phyloP scores from a whole-genome alignment of 2,888 invertebrate species.

The Epistrophella euchroma region DNA sequence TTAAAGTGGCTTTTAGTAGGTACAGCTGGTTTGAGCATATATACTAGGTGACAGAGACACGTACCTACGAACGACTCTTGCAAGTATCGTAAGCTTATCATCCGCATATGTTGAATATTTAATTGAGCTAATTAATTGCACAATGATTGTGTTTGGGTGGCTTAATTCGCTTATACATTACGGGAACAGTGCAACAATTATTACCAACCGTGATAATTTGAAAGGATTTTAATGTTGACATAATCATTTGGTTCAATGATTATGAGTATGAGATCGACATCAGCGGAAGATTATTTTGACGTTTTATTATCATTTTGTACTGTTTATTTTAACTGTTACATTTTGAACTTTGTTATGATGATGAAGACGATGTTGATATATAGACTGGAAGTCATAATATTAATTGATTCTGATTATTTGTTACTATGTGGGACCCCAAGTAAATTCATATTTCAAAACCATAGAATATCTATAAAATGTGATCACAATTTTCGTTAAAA shows the following conservation, averaged over 20 bases:
- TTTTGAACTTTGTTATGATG: too few relatives aligned
- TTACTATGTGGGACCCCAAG: too few relatives aligned
- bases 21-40: not conserved
- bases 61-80: too few relatives aligned
- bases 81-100: not conserved
- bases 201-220: constrained; percentile 10
- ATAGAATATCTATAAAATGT: too few relatives aligned
- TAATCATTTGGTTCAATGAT: constrained; percentile 11
- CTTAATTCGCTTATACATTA: constrained; percentile 27
- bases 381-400: too few relatives aligned
- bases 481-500: too few relatives aligned
- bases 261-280: not conserved
- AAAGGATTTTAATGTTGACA: constrained; percentile 27
- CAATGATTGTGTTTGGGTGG: constrained; percentile 45
- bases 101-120: constrained; percentile 33
- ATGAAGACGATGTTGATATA: too few relatives aligned
- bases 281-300: not conserved
- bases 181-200: constrained; percentile 29
- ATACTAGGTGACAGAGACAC: too few relatives aligned
- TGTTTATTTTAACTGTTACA: too few relatives aligned
- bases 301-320: not conserved
- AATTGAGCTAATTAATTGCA: constrained; percentile 68
- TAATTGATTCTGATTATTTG: too few relatives aligned
- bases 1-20: constrained; percentile 59
- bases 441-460: too few relatives aligned